These are phyloP conservation scores for Leptopilina myrica DNA, from an alignment of 2,888 invertebrate genomes.

Conservation along the genomic window DNA sequence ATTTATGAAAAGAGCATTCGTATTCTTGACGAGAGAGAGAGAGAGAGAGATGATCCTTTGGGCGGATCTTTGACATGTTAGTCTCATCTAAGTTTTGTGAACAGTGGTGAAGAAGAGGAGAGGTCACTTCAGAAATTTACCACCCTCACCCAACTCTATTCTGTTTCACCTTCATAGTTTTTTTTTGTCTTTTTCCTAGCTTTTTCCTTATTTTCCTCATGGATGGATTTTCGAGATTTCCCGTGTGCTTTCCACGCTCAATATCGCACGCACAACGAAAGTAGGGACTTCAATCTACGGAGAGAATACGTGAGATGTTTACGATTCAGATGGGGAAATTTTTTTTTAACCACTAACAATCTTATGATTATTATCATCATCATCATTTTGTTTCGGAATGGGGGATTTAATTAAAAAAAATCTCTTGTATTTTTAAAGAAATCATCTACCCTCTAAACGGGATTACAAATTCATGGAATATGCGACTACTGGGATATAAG, in stretches of 20 bases:
- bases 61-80: conserved; percentile 62
- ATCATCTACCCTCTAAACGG: too few species aligned
- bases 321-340: conserved; percentile 5
- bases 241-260: conserved; percentile 45
- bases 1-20: conserved; percentile 51
- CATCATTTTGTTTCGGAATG: too few species aligned
- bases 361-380: too few species aligned
- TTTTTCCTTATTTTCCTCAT: conserved; percentile 35
- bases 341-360: too few species aligned
- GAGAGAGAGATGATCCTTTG: conserved; percentile 54
- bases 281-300: conserved; percentile 33
- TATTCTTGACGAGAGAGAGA: conserved; percentile 61
- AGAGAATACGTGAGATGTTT: conserved; percentile 28
- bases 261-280: conserved; percentile 25
- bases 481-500: too few species aligned
- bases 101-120: background rate
- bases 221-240: conserved; percentile 65
- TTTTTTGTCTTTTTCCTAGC: background rate
- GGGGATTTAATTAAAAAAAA: too few species aligned
- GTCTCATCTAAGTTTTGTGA: conserved; percentile 60
- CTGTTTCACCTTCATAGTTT: conserved; percentile 41
- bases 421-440: too few species aligned
- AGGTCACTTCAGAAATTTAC: conserved; percentile 42
- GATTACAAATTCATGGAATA: too few species aligned
- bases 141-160: conserved; percentile 5